Base-by-base conservation (phyloP, 2,113 vertebrate genomes). In the Macquaria australasica region DNA sequence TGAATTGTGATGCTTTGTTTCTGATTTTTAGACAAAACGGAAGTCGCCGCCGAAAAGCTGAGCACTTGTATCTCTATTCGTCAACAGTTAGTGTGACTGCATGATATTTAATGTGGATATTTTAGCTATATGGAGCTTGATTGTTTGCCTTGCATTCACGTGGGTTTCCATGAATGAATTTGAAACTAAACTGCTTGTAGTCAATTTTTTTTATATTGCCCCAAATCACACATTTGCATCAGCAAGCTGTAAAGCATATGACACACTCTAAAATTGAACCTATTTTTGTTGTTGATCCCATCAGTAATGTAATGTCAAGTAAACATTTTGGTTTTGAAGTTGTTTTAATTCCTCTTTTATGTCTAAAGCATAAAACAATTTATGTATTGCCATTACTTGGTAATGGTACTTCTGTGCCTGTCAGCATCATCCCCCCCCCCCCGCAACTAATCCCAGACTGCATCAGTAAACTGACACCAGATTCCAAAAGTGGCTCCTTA, bases 391-490 rank as follows among this genome's bases (percentile, higher is more conserved):
- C 55, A 41, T 59, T 84, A 68, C 73, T 72, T n/a, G n/a, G n/a
- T n/a, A n/a, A n/a, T n/a, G n/a, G n/a, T n/a, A n/a, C n/a, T n/a
- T n/a, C n/a, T n/a, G n/a, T n/a, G n/a, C 63, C 80, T 86, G 81
- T 82, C 55, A 72, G 83, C 82, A 88, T 93, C 81, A 70, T 51
- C 85, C 34, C 45, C 48, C 21, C 41, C 6, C 8, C 23, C 23
- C 9, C 51, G 39, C 23, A 51, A 59, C 85, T 63, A 39, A 82
- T 86, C 80, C 84, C 88, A 92, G 90, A 94, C 93, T 88, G 81
- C 91, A 88, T 88, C 90, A 88, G 95, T 94, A 95, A 96, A 90
- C 87, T 51, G 94, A 96, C 92, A 95, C 95, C 94, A 66, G 88
- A 92, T 92, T 95, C 93, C 92, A 93, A 91, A 91, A 93, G 90